phyloP scores from a whole-genome alignment of 1,140 invertebrate species.

The Drosophila mayri region DNA sequence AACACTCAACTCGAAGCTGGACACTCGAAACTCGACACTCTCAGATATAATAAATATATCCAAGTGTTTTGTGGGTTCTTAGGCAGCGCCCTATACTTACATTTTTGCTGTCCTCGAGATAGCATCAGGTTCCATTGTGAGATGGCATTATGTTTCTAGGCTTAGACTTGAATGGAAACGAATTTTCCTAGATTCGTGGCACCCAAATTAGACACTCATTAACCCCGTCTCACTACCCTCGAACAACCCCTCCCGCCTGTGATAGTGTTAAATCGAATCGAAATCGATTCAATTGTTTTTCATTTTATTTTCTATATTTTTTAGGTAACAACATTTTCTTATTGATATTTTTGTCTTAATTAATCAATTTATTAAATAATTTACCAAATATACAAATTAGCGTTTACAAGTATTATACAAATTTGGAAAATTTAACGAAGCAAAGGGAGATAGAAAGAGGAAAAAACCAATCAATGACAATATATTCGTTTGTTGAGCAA shows the following conservation, averaged over 20 bases:
- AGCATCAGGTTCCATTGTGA: conserved; percentile 11
- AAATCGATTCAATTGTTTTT: conserved; percentile 28
- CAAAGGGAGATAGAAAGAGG: conserved; percentile 1
- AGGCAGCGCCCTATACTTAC: conserved; percentile 29
- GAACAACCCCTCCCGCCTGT: conserved; percentile 61
- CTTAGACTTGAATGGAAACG: conserved; percentile 16
- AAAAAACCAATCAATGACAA: conserved; percentile 42
- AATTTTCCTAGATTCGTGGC: conserved; percentile 1
- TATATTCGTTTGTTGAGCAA: conserved; percentile 58
- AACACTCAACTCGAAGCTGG: conserved; percentile 24
- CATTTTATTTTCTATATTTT: conserved; percentile 7
- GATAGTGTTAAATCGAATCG: conserved; percentile 68
- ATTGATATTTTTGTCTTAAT: background rate
- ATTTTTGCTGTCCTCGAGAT: conserved; percentile 28
- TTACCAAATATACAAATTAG: conserved; percentile 41
- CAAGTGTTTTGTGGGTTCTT: conserved; percentile 5
- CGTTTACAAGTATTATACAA: conserved; percentile 36
- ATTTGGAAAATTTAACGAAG: conserved; percentile 29
- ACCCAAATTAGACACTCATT: conserved; percentile 5
- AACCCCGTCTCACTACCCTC: conserved; percentile 5
- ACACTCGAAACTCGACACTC: background rate
- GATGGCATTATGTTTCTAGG: conserved; percentile 26
- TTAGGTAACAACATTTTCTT: conserved; percentile 1
- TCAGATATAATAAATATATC: conserved; percentile 15
- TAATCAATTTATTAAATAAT: conserved; percentile 30